Percentiles rank a stretch among this genome's conserved stretches.
phyloP scores from a whole-genome alignment of 2,113 vertebrate genomes.

The Origma solitaria region DNA sequence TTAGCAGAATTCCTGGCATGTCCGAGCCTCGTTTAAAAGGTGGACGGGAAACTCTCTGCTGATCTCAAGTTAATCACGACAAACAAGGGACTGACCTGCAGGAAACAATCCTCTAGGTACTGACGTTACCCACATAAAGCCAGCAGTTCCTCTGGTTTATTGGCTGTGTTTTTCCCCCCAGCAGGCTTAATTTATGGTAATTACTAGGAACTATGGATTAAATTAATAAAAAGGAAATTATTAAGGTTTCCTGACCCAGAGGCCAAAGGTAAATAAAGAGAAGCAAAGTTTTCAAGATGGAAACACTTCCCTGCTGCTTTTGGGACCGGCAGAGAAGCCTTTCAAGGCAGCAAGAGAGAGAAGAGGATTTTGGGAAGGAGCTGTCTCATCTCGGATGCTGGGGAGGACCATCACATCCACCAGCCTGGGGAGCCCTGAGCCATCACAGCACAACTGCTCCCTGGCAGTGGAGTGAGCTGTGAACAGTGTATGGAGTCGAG shows the following conservation, averaged over 20 bases:
- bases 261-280: constrained; percentile 41
- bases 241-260: constrained; percentile 45
- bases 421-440: not conserved
- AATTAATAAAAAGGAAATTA: constrained; percentile 65
- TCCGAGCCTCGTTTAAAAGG: constrained; percentile 41
- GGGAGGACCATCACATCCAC: not conserved
- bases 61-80: constrained; percentile 32
- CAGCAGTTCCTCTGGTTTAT: constrained; percentile 52
- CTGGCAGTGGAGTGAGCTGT: not conserved
- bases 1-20: constrained; percentile 40
- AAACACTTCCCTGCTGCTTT: not conserved
- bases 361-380: not conserved
- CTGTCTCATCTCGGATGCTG: not conserved
- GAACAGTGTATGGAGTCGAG: not conserved
- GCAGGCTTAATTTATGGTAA: constrained; percentile 64
- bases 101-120: constrained; percentile 49
- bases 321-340: not conserved
- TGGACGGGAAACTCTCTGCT: constrained; percentile 47
- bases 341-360: not conserved
- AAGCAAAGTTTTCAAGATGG: not conserved
- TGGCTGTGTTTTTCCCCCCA: constrained; percentile 46
- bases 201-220: constrained; percentile 63
- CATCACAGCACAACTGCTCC: accelerated
- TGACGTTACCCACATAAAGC: constrained; percentile 59
- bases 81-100: constrained; percentile 6